phyloP scores from a whole-genome alignment of 1,140 invertebrate species.

The Sinonovacula constricta region DNA sequence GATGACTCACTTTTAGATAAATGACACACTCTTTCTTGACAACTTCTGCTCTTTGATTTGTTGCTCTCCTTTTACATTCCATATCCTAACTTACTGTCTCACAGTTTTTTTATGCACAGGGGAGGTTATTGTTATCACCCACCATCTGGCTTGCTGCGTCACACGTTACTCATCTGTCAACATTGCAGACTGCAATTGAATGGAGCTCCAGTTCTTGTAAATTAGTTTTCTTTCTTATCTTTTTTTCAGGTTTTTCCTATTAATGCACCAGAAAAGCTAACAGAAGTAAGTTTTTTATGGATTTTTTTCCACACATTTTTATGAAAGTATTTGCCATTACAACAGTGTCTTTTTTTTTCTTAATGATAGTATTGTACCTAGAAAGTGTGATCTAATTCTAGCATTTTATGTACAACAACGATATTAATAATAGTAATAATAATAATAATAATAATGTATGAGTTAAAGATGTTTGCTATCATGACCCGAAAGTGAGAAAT shows the following conservation, averaged over 20 bases:
- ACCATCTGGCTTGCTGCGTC: background rate
- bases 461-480: background rate
- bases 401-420: background rate
- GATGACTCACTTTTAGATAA: too few relatives aligned
- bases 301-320: background rate
- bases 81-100: too few relatives aligned
- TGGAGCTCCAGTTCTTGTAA: too few relatives aligned
- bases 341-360: background rate
- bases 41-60: too few relatives aligned
- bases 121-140: background rate
- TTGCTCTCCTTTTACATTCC: too few relatives aligned
- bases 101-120: background rate
- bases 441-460: background rate
- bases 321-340: background rate
- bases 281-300: slow-evolving; percentile 78
- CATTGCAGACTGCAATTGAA: background rate
- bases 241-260: slow-evolving; percentile 85
- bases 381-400: background rate
- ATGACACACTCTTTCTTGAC: too few relatives aligned
- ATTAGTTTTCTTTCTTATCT: slow-evolving; percentile 31
- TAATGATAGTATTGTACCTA: too few relatives aligned
- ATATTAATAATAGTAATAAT: too few relatives aligned
- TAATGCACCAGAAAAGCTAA: slow-evolving; percentile 85
- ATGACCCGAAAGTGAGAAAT: background rate
- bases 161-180: background rate